Percentiles rank a stretch among this genome's conserved stretches.
Conservation (phyloP, 2,888 invertebrate species). For the Abscondita cerata region DNA sequence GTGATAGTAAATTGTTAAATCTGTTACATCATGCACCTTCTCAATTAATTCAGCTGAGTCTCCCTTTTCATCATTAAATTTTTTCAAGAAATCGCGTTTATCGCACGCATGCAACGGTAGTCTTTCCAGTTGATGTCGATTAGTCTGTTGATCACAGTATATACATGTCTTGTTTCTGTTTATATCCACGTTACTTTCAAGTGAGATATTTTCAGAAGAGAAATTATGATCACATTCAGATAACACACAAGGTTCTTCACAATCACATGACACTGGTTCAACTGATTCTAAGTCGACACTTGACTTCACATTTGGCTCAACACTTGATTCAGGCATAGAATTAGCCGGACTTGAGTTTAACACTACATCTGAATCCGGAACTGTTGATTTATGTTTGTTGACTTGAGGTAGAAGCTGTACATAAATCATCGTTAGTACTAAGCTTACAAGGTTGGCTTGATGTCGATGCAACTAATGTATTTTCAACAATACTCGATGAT, state of each 20-base stretch:
- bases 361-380: background rate
- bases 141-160: no score
- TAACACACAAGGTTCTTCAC: background rate
- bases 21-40: background rate
- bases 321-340: background rate
- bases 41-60: no score
- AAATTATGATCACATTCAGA: background rate
- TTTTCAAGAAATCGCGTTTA: background rate
- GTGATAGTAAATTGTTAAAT: background rate
- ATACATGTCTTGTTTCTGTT: no score
- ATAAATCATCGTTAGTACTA: background rate
- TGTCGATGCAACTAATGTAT: background rate
- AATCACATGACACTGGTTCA: background rate
- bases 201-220: background rate
- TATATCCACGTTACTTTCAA: no score
- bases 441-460: background rate
- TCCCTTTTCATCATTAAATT: background rate
- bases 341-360: no score
- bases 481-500: no score
- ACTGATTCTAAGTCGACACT: no score
- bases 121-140: background rate
- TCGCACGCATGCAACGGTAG: background rate
- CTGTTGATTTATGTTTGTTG: no score
- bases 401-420: background rate
- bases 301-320: no score